Base-by-base conservation (phyloP, 2,113 vertebrate genomes). In the Eleginops maclovinus region DNA sequence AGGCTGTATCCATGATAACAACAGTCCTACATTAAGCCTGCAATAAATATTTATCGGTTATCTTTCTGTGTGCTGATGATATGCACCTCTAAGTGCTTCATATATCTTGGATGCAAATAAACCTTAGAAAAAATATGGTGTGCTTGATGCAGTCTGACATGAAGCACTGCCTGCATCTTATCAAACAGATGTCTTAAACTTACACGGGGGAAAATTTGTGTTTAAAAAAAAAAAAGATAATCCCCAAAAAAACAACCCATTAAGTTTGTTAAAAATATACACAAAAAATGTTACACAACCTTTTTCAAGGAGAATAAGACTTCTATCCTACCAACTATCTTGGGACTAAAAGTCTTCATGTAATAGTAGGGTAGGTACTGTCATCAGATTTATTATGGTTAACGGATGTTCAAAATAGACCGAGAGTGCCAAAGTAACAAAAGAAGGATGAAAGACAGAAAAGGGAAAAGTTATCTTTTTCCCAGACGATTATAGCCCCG, bases 391-490 rank as follows among this genome's bases (percentile, higher is more conserved):
- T n/a, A 9, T 40, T 26, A 43, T 6, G 14, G 54, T 51, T 11
- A 15, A 50, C 10, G 54, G 61, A 19, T 54, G 74, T 54, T n/a
- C 49, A 36, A 8, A 40, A 51, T 36, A 43, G 44, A 12, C 9
- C 24, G n/a, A 41, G 0, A 44, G 2, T 47, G 40, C 56, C 44
- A 41, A 51, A 70, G 69, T 22, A 44, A 26, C 4, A 69, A 0
- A 40, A 70, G 17, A 17, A 40, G 64, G 53, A 51, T 53, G 16
- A 72, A 56, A 62, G 66, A 51, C 5, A 66, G 40, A 71, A 59
- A 61, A 12, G 24, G 15, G 59, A 24, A 79, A 47, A 72, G 75
- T 62, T 56, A 19, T 53, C 77, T 67, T 24, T 21, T 4, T 55
- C 47, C 43, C 74, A 1, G 7, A 1, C 22, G 3, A 72, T 56